phyloP scores from a whole-genome alignment of 2,797 vertebrate genomes.

The Sebastes diaconus region DNA sequence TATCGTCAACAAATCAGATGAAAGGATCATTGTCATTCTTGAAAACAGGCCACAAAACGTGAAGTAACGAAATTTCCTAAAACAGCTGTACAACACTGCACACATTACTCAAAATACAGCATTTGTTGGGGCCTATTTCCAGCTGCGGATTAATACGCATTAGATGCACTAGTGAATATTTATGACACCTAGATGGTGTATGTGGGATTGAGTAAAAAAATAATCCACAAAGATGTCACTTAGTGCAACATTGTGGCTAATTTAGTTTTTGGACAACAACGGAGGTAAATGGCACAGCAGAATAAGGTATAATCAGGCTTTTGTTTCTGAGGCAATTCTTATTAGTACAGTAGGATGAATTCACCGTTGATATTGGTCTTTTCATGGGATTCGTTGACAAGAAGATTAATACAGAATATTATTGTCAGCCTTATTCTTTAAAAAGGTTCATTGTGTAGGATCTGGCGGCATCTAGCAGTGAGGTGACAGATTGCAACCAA shows the following conservation, averaged over 20 bases:
- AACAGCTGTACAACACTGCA: background rate
- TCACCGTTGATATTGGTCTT: background rate
- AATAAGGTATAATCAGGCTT: background rate
- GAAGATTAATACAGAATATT: background rate
- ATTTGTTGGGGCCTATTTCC: background rate
- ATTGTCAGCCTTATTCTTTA: background rate
- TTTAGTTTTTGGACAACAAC: background rate
- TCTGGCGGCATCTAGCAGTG: too few species aligned
- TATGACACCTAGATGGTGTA: background rate
- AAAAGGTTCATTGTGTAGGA: background rate
- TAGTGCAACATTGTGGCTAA: background rate
- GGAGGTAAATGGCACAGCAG: background rate
- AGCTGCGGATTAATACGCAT: background rate
- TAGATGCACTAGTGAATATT: background rate
- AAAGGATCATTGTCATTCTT: background rate
- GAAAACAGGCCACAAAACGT: background rate
- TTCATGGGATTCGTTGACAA: background rate
- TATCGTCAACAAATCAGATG: background rate
- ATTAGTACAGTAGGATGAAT: background rate
- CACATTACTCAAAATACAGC: background rate
- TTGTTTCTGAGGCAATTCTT: background rate
- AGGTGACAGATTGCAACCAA: too few species aligned
- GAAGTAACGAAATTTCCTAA: background rate
- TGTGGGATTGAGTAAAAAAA: background rate
- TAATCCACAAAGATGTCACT: background rate